A percentile compares a stretch with the other conserved stretches of the same genome.
phyloP scores from a whole-genome alignment of 2,888 invertebrate genomes.

The Thysanoteuthis rhombus region DNA sequence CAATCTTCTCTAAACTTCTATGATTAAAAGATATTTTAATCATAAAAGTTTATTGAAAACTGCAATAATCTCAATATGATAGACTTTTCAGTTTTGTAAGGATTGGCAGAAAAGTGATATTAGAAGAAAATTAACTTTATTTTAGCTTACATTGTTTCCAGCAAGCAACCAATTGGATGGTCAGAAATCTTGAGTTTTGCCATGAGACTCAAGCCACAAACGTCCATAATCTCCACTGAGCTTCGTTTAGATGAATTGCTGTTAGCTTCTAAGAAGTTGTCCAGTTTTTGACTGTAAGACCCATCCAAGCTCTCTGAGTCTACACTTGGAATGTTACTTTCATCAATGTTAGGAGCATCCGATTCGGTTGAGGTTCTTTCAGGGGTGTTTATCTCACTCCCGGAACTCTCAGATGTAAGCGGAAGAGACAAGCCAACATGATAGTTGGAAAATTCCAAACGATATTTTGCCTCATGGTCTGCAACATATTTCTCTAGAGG shows the following conservation, averaged over 20 bases:
- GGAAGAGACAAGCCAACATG: slow-evolving; percentile 41
- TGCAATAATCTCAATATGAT: no score
- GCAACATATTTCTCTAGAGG: not conserved
- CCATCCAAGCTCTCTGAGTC: not conserved
- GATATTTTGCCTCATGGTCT: slow-evolving; percentile 45
- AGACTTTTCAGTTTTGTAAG: no score
- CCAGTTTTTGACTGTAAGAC: not conserved
- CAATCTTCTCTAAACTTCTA: no score
- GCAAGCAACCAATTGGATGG: slow-evolving; percentile 69
- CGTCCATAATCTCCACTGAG: slow-evolving; percentile 21
- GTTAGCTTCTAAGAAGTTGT: slow-evolving; percentile 30
- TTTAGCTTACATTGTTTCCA: slow-evolving; percentile 56
- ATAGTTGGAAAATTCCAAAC: slow-evolving; percentile 59
- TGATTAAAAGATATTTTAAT: no score
- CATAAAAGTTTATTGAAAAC: no score
- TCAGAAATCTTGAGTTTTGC: slow-evolving; percentile 71
- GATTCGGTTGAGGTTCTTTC: slow-evolving; percentile 18
- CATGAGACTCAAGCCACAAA: slow-evolving; percentile 54
- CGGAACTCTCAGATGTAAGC: slow-evolving; percentile 22
- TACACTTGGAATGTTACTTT: slow-evolving; percentile 17
- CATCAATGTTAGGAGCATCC: slow-evolving; percentile 32
- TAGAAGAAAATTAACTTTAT: not conserved
- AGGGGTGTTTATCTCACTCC: not conserved
- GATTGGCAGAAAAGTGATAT: no score
- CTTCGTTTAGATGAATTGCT: slow-evolving; percentile 35